Evolutionary conservation across 2,113 vertebrate species (phyloP), one percentile per base, ranked within the genome.

Genomic region (Periophthalmus modestus): DNA sequence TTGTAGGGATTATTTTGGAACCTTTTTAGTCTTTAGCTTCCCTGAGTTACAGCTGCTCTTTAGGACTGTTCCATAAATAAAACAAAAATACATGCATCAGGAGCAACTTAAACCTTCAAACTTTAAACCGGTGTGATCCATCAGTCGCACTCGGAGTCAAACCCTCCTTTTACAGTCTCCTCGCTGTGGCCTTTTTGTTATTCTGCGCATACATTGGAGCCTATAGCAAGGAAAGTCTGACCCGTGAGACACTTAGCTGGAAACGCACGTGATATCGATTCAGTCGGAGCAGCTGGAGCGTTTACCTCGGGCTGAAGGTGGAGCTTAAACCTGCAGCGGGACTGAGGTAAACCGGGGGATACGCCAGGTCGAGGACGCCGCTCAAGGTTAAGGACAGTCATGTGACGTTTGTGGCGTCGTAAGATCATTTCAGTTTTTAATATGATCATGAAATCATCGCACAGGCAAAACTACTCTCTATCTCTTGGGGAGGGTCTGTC

Each of bases 151-250:
- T 39, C 4, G 18, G 18, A 39, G 18, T 65, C 62, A n/a, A 10
- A 19, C 62, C 34, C 4, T 1, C 16, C 16, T 52, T 63, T 63
- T 63, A 19, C 34, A n/a, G 0, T 65, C 10, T n/a, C 9, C 3
- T 43, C 43, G 10, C 18, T n/a, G 62, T 39, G 62, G 34, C 34
- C 33, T 65, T n/a, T 65, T 65, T 62, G 59, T 33, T 62, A 62
- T 62, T n/a, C 34, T 36, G 14, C 16, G 0, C 62, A 36, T 65
- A 39, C 21, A 59, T 21, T 4, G 62, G 34, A 65, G 62, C 62
- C 18, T 65, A 65, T 21, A 39, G 62, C 62, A 13, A 65, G 33
- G 62, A 65, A 36, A 65, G 28, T 18, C 62, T 65, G 33, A 65
- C 33, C 62, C 34, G 16, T 7, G 34, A 33, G 59, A 34, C 62